Evolutionary conservation across 2,888 invertebrate species (phyloP).

Genomic region (Cheilosia soror): DNA sequence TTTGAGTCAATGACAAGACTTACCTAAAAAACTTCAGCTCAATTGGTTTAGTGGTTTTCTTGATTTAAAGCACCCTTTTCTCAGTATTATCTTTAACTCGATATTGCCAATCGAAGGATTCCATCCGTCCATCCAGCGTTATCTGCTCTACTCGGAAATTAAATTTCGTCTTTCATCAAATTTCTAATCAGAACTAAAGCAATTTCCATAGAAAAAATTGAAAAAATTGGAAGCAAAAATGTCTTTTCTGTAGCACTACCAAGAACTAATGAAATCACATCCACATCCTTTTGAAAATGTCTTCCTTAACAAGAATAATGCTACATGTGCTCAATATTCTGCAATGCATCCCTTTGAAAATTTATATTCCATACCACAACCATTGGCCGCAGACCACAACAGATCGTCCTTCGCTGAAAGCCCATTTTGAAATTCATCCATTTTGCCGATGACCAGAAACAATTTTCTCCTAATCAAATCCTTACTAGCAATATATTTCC

Average conservation of each 20-base stretch:
- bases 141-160: neutral
- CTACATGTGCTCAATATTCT: constrained; percentile 44
- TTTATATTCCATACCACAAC: constrained; percentile 34
- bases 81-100: too few relatives aligned
- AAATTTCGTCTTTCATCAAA: neutral
- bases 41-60: too few relatives aligned
- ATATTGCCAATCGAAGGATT: too few relatives aligned
- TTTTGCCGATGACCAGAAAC: constrained; percentile 37
- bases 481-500: constrained; percentile 25
- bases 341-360: constrained; percentile 18
- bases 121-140: too few relatives aligned
- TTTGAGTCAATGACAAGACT: too few relatives aligned
- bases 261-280: constrained; percentile 48
- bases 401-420: constrained; percentile 10
- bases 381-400: neutral
- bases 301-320: constrained; percentile 16
- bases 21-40: too few relatives aligned
- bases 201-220: neutral
- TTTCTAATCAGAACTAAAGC: neutral
- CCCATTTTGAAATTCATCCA: constrained; percentile 12
- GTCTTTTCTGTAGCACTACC: neutral
- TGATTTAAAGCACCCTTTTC: too few relatives aligned
- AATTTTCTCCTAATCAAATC: constrained; percentile 59
- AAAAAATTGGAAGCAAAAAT: neutral
- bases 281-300: constrained; percentile 6